Percentiles rank a stretch among this genome's conserved stretches.
These are phyloP conservation scores for Ophthalmolycus amberensis DNA, from an alignment of 2,113 vertebrate genomes.

Conservation along the genomic window DNA sequence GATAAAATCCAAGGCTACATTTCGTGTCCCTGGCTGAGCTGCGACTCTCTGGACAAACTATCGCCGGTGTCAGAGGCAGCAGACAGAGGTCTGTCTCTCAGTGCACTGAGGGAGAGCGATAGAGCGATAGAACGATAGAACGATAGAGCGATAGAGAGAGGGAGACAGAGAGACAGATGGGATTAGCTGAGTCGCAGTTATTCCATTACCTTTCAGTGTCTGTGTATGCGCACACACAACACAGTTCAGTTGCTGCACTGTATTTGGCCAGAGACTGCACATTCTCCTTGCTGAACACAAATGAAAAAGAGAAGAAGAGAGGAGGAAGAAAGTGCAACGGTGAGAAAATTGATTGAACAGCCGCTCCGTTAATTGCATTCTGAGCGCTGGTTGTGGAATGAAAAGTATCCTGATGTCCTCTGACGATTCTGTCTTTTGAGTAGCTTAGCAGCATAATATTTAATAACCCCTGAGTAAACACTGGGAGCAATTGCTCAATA, in stretches of 20 bases:
- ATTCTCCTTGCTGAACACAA: slow-evolving; percentile 46
- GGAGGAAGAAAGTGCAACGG: slow-evolving; percentile 30
- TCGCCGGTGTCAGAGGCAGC: slow-evolving; percentile 70
- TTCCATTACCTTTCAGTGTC: slow-evolving; percentile 69
- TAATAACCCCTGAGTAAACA: slow-evolving; percentile 84
- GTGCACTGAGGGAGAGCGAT: slow-evolving; percentile 62
- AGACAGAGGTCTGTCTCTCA: slow-evolving; percentile 71
- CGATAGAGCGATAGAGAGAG: slow-evolving; percentile 54
- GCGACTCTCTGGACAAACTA: slow-evolving; percentile 80
- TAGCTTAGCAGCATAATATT: slow-evolving; percentile 80
- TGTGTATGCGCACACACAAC: slow-evolving; percentile 10
- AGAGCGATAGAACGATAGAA: slow-evolving; percentile 1
- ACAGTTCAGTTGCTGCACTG: neutral
- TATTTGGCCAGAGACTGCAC: slow-evolving; percentile 43
- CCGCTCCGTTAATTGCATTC: slow-evolving; percentile 71
- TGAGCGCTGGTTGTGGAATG: slow-evolving; percentile 53
- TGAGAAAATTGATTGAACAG: slow-evolving; percentile 61
- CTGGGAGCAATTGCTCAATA: slow-evolving; percentile 80
- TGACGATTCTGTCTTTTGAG: slow-evolving; percentile 74
- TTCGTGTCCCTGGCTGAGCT: slow-evolving; percentile 73
- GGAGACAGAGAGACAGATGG: slow-evolving; percentile 60
- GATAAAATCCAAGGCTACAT: slow-evolving; percentile 64
- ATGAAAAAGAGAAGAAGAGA: slow-evolving; percentile 17
- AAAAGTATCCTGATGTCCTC: slow-evolving; percentile 72
- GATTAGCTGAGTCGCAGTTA: slow-evolving; percentile 74